Base-by-base conservation (phyloP, 2,113 vertebrate genomes). In the Nothoprocta perdicaria region DNA sequence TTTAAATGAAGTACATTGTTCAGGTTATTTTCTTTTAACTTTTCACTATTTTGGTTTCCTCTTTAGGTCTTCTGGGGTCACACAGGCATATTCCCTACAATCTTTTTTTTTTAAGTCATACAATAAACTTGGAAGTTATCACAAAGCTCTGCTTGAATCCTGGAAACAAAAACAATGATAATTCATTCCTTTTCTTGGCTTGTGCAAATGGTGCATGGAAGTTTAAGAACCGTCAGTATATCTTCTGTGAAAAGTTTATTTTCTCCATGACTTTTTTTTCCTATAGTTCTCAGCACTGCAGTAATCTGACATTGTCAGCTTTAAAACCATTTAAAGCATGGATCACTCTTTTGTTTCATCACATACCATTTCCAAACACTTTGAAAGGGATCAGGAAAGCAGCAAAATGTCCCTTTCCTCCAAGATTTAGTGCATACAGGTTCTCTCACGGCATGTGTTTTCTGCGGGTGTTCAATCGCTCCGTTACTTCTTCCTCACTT, bases 341-440 rank as follows among this genome's bases (percentile, higher is more conserved):
- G 72, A 69, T 82, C 24, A 16, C 24, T 80, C 50, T 92, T 71
- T 38, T 38, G 35, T 38, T 38, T 85, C 38, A 61, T 14, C 52
- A 60, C 38, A 31, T 71, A 74, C 92, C 41, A 91, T 91, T 80
- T 89, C 55, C 68, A 91, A 94, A 78, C 57, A 67, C 31, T 75
- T 72, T 83, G 62, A 57, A 89, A 90, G 21, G 0, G 0, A 61
- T 79, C 80, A 52, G 48, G 68, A 86, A 69, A 86, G 68, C 79
- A 89, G 66, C 48, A 77, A 45, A 80, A 33, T 76, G 76, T 48
- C 29, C 61, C 33, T 46, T 85, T 92, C 79, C 53, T 29, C 55
- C 8, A 89, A 89, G 75, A 83, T 31, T 66, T 88, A 83, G 29
- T 78, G 43, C 68, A 61, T 41, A 17, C 13, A 24, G 40, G 60